Evolutionary conservation across 2,113 vertebrate genomes (phyloP).

Genomic region (Progne subis): DNA sequence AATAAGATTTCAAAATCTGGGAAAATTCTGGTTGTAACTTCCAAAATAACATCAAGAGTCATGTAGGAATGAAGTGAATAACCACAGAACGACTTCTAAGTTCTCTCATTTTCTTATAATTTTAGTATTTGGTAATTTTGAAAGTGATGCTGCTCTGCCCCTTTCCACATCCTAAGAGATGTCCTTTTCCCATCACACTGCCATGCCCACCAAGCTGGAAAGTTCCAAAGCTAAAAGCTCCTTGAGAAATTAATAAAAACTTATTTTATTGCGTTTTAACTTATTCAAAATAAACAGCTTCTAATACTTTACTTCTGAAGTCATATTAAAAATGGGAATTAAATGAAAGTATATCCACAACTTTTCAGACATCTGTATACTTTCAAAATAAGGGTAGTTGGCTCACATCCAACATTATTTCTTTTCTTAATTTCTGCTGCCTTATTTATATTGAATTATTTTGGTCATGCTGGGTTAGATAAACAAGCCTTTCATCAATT

Average conservation of each 20-base stretch:
- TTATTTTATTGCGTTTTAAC: not conserved
- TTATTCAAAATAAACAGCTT: not conserved
- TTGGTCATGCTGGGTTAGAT: conserved; percentile 14
- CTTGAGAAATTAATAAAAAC: not conserved
- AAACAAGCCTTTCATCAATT: not conserved
- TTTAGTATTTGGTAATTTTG: not conserved
- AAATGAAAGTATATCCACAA: not conserved
- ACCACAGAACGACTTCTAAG: not conserved
- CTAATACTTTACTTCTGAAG: not conserved
- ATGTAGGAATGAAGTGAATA: not conserved
- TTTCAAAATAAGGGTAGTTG: not conserved
- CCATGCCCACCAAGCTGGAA: accelerated
- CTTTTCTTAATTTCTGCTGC: not conserved
- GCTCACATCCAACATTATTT: not conserved
- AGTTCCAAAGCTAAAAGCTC: not conserved
- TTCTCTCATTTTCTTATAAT: not conserved
- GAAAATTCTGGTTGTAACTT: not conserved
- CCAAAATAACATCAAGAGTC: not conserved
- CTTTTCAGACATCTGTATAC: not conserved
- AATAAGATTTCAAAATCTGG: not conserved
- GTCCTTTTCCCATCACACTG: not conserved
- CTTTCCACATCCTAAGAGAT: not conserved
- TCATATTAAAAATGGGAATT: not conserved
- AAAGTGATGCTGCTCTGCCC: not conserved
- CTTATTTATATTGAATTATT: not conserved